phyloP scores from a whole-genome alignment of 2,888 invertebrate genomes.

The Marasmarcha lunaedactyla region DNA sequence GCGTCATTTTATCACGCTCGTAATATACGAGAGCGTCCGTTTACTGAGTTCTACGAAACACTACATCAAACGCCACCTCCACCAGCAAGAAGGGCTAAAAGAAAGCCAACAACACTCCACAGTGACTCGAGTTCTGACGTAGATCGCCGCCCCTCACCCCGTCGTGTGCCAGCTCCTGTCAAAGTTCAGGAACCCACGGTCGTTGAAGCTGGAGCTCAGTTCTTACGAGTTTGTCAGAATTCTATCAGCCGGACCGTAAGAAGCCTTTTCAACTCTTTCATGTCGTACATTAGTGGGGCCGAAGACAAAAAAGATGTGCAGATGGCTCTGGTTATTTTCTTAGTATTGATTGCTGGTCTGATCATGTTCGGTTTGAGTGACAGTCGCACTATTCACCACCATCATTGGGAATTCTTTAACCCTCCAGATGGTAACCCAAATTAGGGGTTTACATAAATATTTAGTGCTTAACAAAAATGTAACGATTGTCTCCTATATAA shows the following conservation, averaged over 20 bases:
- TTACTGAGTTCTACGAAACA: constrained; percentile 41
- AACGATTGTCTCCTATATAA: too few relatives aligned
- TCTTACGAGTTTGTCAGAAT: constrained; percentile 76
- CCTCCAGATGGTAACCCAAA: constrained; percentile 74
- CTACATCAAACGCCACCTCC: constrained; percentile 48
- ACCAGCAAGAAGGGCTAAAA: constrained; percentile 58
- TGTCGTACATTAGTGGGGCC: constrained; percentile 71
- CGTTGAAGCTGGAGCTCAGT: constrained; percentile 76
- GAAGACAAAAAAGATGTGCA: constrained; percentile 80
- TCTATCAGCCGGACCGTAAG: constrained; percentile 75
- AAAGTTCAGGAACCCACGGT: constrained; percentile 74
- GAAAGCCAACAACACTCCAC: constrained; percentile 42
- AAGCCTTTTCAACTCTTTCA: constrained; percentile 75
- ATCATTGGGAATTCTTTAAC: constrained; percentile 91
- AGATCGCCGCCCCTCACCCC: constrained; percentile 46
- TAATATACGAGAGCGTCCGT: constrained; percentile 36
- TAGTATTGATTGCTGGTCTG: constrained; percentile 82
- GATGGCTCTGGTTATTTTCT: constrained; percentile 81
- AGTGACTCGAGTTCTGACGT: constrained; percentile 67
- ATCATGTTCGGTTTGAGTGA: constrained; percentile 81
- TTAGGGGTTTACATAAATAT: constrained; percentile 17
- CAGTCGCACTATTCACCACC: constrained; percentile 80
- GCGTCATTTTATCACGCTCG: constrained; percentile 55
- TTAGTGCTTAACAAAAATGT: too few relatives aligned
- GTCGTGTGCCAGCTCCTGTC: constrained; percentile 41